phyloP scores from a whole-genome alignment of 2,113 vertebrate species.

The Pachycephala philippinensis region DNA sequence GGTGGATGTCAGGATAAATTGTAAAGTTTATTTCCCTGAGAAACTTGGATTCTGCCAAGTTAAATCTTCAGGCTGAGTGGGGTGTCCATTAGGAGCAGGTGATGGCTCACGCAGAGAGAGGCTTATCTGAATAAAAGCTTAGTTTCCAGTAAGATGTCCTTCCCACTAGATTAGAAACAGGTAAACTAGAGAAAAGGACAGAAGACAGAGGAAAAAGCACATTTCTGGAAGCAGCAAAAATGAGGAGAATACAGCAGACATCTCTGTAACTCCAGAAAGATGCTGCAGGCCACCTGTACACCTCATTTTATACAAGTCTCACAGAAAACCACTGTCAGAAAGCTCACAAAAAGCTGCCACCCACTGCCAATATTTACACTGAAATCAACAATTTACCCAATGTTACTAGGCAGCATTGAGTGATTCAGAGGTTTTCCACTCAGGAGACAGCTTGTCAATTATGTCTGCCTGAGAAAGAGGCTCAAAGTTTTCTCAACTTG shows the following conservation, averaged over 20 bases:
- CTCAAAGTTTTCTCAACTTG: neutral
- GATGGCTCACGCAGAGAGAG: neutral
- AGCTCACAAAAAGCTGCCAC: neutral
- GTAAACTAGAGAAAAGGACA: neutral
- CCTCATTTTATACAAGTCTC: neutral
- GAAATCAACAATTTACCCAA: neutral
- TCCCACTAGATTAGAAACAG: neutral
- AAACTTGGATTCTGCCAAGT: neutral
- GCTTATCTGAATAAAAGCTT: neutral
- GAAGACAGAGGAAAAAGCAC: neutral
- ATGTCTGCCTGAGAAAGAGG: neutral
- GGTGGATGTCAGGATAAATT: neutral
- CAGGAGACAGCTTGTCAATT: neutral
- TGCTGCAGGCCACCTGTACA: neutral
- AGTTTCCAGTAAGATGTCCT: neutral
- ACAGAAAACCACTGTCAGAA: neutral
- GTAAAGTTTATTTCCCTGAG: neutral
- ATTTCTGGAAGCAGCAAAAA: neutral
- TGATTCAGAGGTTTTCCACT: neutral
- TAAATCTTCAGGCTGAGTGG: neutral
- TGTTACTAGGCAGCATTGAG: neutral
- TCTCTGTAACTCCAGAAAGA: neutral
- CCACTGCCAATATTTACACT: neutral
- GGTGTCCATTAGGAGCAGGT: neutral
- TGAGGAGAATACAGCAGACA: neutral